Percentiles rank a stretch among this genome's conserved stretches.
Evolutionary conservation across 2,113 vertebrate genomes (phyloP).

Genomic region (Platanista minor): DNA sequence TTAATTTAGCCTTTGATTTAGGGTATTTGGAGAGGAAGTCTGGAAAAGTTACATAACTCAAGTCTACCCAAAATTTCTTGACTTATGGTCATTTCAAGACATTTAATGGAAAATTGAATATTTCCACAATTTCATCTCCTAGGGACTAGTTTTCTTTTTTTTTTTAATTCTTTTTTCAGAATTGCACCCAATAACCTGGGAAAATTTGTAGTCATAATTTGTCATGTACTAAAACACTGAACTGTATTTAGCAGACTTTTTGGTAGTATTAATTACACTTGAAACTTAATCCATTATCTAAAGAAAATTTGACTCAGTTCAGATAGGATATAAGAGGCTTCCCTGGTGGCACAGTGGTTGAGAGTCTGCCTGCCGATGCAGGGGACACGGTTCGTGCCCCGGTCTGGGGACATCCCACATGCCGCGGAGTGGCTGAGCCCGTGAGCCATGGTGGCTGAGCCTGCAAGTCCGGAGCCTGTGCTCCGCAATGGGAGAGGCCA

Average conservation of each 20-base stretch:
- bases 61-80: not conserved
- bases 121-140: not conserved
- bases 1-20: not conserved
- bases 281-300: not conserved
- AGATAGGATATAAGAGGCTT: not conserved
- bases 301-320: not conserved
- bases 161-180: not conserved
- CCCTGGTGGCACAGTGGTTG: no score
- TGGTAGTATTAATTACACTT: not conserved
- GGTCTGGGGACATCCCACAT: no score
- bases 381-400: no score
- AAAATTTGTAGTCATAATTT: not conserved
- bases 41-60: not conserved
- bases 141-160: not conserved
- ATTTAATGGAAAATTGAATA: not conserved
- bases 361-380: no score
- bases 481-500: no score
- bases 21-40: not conserved
- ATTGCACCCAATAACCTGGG: fast-evolving
- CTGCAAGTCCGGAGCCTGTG: no score
- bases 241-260: not conserved
- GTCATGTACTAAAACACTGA: not conserved
- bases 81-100: not conserved
- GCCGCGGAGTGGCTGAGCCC: no score
- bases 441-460: no score